Conservation (phyloP, 2,797 vertebrate species). For the Neoniphon sammara region DNA sequence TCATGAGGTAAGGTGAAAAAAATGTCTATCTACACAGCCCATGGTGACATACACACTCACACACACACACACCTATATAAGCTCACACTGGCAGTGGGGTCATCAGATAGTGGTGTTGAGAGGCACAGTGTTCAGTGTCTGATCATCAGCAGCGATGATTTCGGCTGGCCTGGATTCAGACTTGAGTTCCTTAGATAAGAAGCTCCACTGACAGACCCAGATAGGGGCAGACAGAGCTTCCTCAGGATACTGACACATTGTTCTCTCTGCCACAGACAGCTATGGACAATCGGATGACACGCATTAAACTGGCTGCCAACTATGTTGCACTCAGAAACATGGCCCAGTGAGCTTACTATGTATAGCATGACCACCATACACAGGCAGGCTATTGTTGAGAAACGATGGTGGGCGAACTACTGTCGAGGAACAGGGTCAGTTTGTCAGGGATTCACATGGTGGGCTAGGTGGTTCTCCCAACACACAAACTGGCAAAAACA, state of each 20-base stretch:
- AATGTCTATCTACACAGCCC: conserved; percentile 1
- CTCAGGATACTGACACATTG: conserved; percentile 60
- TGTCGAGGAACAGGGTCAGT: background rate
- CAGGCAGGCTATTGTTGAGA: background rate
- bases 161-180: conserved; percentile 62
- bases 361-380: conserved; percentile 13
- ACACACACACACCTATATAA: conserved; percentile 3
- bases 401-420: background rate
- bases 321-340: conserved; percentile 26
- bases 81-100: background rate
- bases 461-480: background rate
- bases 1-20: conserved; percentile 11
- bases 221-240: conserved; percentile 45
- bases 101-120: conserved; percentile 29
- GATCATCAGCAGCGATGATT: conserved; percentile 54
- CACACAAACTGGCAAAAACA: background rate
- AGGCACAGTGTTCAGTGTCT: background rate
- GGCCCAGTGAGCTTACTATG: background rate
- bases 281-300: conserved; percentile 49
- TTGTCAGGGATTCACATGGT: background rate
- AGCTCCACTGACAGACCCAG: conserved; percentile 40
- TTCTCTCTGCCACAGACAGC: conserved; percentile 43
- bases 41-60: background rate
- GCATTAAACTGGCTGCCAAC: conserved; percentile 47
- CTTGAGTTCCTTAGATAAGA: conserved; percentile 58